Percentiles rank a stretch among this genome's conserved stretches.
Conservation (phyloP, 2,113 vertebrate species). For the Panthera tigris region DNA sequence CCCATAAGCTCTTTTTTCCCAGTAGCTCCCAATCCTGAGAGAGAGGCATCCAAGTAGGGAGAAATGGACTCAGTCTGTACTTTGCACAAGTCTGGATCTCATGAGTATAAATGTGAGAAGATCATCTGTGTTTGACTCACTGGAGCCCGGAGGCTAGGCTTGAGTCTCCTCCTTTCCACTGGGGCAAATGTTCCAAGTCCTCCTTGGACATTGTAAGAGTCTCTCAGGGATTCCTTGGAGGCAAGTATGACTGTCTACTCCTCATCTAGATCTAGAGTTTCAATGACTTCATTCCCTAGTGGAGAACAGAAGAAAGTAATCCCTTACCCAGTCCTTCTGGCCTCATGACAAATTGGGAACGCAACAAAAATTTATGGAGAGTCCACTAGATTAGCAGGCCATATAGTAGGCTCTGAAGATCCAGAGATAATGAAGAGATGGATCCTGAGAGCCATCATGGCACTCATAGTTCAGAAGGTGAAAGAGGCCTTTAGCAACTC, state of each 20-base stretch:
- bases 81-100: neutral
- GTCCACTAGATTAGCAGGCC: neutral
- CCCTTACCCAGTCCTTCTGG: neutral
- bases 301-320: neutral
- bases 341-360: neutral
- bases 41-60: neutral
- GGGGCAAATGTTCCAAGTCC: neutral
- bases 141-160: neutral
- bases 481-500: neutral
- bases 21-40: neutral
- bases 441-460: neutral
- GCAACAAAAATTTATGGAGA: neutral
- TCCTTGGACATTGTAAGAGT: neutral
- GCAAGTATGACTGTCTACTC: neutral
- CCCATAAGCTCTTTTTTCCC: neutral
- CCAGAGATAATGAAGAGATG: neutral
- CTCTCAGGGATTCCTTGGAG: neutral
- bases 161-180: neutral
- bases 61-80: neutral
- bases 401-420: neutral
- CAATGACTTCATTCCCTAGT: neutral
- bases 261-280: neutral
- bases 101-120: neutral
- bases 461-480: neutral
- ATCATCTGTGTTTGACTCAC: neutral